Evolutionary conservation across 2,888 invertebrate species (phyloP).

Genomic region (Tryphoninae sp.): DNA sequence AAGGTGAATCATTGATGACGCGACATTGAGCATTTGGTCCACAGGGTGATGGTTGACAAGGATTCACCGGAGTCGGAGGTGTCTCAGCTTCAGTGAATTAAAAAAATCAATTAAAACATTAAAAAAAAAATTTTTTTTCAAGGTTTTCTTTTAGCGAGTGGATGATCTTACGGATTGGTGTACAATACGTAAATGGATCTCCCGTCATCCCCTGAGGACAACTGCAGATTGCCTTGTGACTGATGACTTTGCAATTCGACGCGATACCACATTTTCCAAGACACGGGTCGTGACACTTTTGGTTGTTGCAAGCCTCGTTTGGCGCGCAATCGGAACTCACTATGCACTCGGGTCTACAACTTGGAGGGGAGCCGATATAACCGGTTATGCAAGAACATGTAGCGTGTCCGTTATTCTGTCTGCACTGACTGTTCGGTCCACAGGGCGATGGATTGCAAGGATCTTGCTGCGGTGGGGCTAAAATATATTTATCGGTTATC

Average conservation of each 20-base stretch:
- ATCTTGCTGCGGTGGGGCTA: constrained; percentile 55
- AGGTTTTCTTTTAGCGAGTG: not conserved
- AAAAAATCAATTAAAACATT: not conserved
- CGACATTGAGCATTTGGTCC: constrained; percentile 82
- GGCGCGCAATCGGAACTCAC: constrained; percentile 83
- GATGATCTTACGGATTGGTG: constrained; percentile 64
- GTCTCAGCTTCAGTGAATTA: constrained; percentile 44
- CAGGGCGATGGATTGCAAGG: constrained; percentile 82
- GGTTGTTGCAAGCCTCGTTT: constrained; percentile 80
- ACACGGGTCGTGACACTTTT: constrained; percentile 82
- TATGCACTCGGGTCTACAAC: constrained; percentile 80
- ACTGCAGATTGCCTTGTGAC: constrained; percentile 82
- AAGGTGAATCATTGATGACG: constrained; percentile 82
- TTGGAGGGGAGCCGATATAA: constrained; percentile 80
- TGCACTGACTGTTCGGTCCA: constrained; percentile 83
- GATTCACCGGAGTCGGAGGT: constrained; percentile 75
- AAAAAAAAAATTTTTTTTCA: not conserved
- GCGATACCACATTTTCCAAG: constrained; percentile 82
- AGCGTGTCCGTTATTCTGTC: constrained; percentile 82
- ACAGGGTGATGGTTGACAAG: constrained; percentile 82
- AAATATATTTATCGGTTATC: constrained; percentile 24
- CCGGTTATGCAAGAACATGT: constrained; percentile 81
- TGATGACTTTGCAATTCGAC: constrained; percentile 81
- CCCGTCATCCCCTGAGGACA: constrained; percentile 80
- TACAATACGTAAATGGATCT: constrained; percentile 80